Base-by-base conservation (phyloP, 2,797 vertebrate genomes). In the Diglossa cyanea region DNA sequence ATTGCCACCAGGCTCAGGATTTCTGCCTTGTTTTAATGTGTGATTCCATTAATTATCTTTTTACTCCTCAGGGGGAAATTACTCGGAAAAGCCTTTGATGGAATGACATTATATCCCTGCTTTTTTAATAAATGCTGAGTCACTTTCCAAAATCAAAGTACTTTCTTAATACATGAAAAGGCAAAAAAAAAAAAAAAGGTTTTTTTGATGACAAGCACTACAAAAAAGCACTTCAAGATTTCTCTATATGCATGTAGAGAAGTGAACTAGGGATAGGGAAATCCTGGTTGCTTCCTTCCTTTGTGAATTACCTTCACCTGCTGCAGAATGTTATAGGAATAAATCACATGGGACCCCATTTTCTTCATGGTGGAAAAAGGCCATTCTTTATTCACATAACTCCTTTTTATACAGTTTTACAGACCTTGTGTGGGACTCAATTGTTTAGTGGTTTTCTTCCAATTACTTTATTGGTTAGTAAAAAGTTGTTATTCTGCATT, bases 21-120 rank as follows among this genome's bases (percentile, higher is more conserved):
- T 95, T 88, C 58, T 84, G 37, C 55, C 11, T 55, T 66, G 11
- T 67, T 91, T 88, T 84, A 42, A 60, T 20, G 30, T 78, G 45
- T 86, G 70, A 81, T 78, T 86, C 66, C 44, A 33, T 91, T 87
- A 89, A 91, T 39, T 88, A 39, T 58, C 58, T 86, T 83, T 77
- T 61, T 42, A 48, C 15, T 91, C 45, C 57, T 90, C 11, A 1
- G 40, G 81, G 25, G 33, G n/a, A 45, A 53, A 74, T 19, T 26
- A 15, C 51, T 77, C 30, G n/a, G 74, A 61, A 72, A 75, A 21
- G 5, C 42, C 70, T 91, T 74, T 83, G 90, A 74, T 70, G 72
- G n/a, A 68, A 72, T 73, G 28, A 37, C 40, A 39, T 55, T 65
- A 51, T 51, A n/a, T 48, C 25, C 42, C 39, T 58, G 31, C 57